Percentiles rank a stretch among this genome's conserved stretches.
Evolutionary conservation across 2,113 vertebrate species (phyloP).

Genomic region (Nesospiza acunhae): DNA sequence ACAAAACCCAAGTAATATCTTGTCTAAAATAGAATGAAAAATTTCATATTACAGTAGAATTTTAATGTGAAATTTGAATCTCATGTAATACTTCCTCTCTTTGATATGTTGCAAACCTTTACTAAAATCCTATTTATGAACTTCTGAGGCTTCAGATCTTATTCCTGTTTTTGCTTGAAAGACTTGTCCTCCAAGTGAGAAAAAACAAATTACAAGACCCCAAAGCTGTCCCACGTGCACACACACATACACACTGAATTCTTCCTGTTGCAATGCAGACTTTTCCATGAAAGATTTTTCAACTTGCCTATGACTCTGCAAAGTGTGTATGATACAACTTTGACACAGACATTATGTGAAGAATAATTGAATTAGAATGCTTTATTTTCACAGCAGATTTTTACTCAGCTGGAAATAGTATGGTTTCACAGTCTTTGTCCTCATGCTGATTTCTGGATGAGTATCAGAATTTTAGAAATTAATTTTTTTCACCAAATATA

Average conservation of each 20-base stretch:
- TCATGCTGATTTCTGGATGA: background rate
- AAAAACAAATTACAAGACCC: background rate
- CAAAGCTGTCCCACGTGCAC: slow-evolving; percentile 47
- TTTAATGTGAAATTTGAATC: background rate
- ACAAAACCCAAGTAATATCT: background rate
- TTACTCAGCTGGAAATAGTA: background rate
- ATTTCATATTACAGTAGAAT: background rate
- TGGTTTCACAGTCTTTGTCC: background rate
- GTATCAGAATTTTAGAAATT: background rate
- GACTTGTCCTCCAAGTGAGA: background rate
- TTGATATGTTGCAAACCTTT: background rate
- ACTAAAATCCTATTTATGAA: background rate
- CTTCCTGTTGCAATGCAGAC: slow-evolving; percentile 71
- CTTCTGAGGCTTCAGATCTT: background rate
- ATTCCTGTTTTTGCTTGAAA: background rate
- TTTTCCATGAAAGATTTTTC: slow-evolving; percentile 80
- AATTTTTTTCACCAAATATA: background rate
- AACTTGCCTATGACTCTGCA: slow-evolving; percentile 73
- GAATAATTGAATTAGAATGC: background rate
- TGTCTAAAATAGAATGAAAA: background rate
- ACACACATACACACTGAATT: slow-evolving; percentile 59
- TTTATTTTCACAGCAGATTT: background rate
- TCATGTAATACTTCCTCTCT: background rate
- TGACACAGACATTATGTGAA: background rate
- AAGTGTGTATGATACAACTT: background rate